These are phyloP conservation scores for Argyrosomus japonicus DNA, from an alignment of 2,113 vertebrate genomes.

Conservation along the genomic window DNA sequence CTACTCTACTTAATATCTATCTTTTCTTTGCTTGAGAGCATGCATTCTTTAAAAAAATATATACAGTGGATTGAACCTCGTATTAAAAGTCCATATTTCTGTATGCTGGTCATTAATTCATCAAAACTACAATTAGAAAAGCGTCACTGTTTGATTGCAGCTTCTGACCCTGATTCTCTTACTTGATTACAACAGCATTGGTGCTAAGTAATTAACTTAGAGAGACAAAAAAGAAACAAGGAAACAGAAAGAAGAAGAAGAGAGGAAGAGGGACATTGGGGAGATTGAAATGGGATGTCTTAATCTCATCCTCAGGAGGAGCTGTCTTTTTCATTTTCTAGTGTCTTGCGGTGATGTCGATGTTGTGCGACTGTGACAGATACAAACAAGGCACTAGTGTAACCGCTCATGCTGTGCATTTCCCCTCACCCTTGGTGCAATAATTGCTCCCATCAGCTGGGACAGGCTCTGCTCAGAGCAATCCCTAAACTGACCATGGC, in stretches of 20 bases:
- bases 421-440: constrained; percentile 2
- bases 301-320: not conserved
- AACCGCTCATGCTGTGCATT: constrained; percentile 4
- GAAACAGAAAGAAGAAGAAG: not conserved
- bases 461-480: constrained; percentile 28
- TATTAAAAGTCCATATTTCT: not conserved
- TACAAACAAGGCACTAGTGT: constrained; percentile 6
- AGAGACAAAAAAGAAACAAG: not conserved
- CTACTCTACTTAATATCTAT: not conserved
- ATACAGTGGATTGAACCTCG: not conserved
- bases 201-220: constrained; percentile 13
- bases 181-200: constrained; percentile 6
- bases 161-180: constrained; percentile 1
- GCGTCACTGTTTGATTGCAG: not conserved
- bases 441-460: constrained; percentile 31
- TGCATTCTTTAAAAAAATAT: not conserved
- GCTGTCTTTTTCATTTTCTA: constrained; percentile 1
- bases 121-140: constrained; percentile 5
- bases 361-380: constrained; percentile 9
- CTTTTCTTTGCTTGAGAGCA: not conserved
- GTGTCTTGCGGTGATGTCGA: not conserved
- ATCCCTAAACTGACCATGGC: constrained; percentile 15
- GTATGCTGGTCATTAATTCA: not conserved
- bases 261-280: not conserved
- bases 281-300: not conserved